Base-by-base conservation (phyloP, 2,113 vertebrate genomes). In the Gila orcuttii region DNA sequence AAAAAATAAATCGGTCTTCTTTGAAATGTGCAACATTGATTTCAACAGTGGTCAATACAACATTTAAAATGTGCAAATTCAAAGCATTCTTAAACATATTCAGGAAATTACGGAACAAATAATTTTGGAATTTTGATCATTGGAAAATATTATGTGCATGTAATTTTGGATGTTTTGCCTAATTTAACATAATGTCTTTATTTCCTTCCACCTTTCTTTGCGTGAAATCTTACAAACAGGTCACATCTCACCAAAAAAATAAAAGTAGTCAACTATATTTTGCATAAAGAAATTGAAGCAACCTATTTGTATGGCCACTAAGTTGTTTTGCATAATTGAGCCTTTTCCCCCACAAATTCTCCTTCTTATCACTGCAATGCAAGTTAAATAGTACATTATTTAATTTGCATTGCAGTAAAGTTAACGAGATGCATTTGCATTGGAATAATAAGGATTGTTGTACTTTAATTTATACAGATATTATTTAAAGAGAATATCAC, bases 21-120 rank as follows among this genome's bases (percentile, higher is more conserved):
- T 76, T 50, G 86, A 87, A 87, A 84, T 85, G 85, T 50, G 52
- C 11, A 62, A 25, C 69, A 85, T 82, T 85, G 82, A 87, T 89
- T 85, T 82, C 81, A 39, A 66, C 77, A 28, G 60, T 60, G 60
- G 82, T 82, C 83, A 84, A 84, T 69, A 87, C 80, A n/a, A 25
- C 79, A 62, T 83, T 64, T 10, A 73, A 83, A 81, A 86, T 55
- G 66, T n/a, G 79, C 76, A 83, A 79, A 69, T 73, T 66, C 69
- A 82, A 77, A 77, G 69, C 80, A 33, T 74, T 83, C 84, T 52
- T 86, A 84, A n/a, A 77, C 23, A 36, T 31, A 52, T 78, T 88
- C 42, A 23, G 74, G 42, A 60, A 71, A 81, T 82, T n/a, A 62
- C 84, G 39, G 21, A 57, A 66, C 64, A 33, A 45, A 83, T 28